Evolutionary conservation across 64 coral and sea anemone species (phyloP).

Genomic region (Montipora capricornis): DNA sequence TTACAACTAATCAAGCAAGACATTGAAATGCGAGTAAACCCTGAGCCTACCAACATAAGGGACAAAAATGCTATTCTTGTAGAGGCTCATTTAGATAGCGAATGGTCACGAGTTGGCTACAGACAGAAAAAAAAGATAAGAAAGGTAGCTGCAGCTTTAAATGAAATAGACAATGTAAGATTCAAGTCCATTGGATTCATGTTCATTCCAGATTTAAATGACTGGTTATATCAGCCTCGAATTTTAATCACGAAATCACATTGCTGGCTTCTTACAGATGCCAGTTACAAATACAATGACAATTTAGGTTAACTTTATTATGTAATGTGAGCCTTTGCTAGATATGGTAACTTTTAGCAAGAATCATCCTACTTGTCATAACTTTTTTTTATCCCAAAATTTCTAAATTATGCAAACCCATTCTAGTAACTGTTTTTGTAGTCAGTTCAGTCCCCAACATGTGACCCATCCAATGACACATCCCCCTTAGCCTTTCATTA

Average conservation of each 20-base stretch:
- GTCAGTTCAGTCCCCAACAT: no score
- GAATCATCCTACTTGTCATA: no score
- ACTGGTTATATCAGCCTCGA: not conserved
- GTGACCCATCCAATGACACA: no score
- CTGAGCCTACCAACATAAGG: slow-evolving; percentile 36
- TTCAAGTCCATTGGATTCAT: not conserved
- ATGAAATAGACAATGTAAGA: not conserved
- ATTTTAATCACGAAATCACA: not conserved
- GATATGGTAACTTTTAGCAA: no score
- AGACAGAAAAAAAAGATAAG: not conserved
- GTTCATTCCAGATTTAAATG: not conserved
- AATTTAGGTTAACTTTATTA: not conserved
- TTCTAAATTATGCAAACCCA: no score
- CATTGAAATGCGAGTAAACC: not conserved
- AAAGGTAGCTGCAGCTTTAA: not conserved
- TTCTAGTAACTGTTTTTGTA: no score
- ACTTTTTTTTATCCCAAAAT: no score
- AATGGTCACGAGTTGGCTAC: slow-evolving; percentile 22
- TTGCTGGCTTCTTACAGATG: not conserved
- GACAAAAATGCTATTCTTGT: slow-evolving; percentile 58
- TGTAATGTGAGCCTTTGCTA: no score
- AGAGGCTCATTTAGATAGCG: not conserved
- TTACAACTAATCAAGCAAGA: not conserved
- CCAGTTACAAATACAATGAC: slow-evolving; percentile 6
- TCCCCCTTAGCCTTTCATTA: no score